Base-by-base conservation (phyloP, 2,888 invertebrate species). In the Deilephila elpenor region DNA sequence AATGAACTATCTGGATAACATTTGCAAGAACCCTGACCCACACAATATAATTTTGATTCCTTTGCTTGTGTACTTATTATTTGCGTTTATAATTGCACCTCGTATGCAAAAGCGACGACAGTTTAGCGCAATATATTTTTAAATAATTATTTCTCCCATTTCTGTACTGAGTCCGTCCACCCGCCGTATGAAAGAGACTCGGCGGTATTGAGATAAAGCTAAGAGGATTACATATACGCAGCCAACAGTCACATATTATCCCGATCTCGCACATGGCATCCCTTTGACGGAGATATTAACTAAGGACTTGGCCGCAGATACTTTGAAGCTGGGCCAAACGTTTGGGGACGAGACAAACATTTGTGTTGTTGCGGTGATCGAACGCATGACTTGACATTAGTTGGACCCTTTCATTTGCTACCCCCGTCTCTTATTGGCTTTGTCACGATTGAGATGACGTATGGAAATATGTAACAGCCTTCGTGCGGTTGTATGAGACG, bases 171-270 rank as follows among this genome's bases (percentile, higher is more conserved):
- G 11, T 20, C 8, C 37, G 25, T 6, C 20, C 67, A 51, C 25
- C 17, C 25, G 37, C 20, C 44, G 25, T 51, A 20, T 17, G 25
- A 51, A 51, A 67, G 51, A 64, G 17, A 25, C 67, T 67, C 20
- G 51, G 14, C 17, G 25, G 44, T 51, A 67, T 67, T 20, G 67
- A 51, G 67, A 67, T 67, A 67, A 67, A 51, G 67, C 51, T 67
- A 51, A 67, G 67, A 67, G 67, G 67, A 67, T 67, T 67, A 67
- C 20, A 34, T 14, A 20, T n/a, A 64, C 37, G 37, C 56, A 56
- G 56, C 56, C 56, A 64, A 64, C 34, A 64, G n/a, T 19, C 64
- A 44, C n/a, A 37, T n/a, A 37, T 37, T n/a, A 37, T 44, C 64
- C 64, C 64, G 44, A 37, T 44, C 64, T 37, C 64, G 20, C 20